These are phyloP conservation scores for Spodoptera picta DNA, from an alignment of 2,888 invertebrate species.

Conservation along the genomic window DNA sequence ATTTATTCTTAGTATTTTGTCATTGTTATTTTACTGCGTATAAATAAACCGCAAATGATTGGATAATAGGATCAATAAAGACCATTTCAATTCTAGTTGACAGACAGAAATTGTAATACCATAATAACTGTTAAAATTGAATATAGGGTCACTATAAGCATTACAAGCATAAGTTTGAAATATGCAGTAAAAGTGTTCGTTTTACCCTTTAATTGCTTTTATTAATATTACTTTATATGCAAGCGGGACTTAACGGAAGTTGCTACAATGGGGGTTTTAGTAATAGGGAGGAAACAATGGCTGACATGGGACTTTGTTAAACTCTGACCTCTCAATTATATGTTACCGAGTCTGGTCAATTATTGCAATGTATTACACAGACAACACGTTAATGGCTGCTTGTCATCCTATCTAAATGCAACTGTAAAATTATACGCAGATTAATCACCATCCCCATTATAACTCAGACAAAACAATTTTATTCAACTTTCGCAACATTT, in stretches of 20 bases:
- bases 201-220: conserved; percentile 54
- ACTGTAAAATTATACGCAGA: too few species aligned
- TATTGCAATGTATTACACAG: conserved; percentile 45
- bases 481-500: conserved; percentile 35
- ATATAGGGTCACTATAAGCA: too few species aligned
- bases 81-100: too few species aligned
- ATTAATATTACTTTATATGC: conserved; percentile 58
- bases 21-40: too few species aligned
- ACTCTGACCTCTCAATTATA: conserved; percentile 63
- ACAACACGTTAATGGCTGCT: too few species aligned
- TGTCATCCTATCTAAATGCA: too few species aligned
- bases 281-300: conserved; percentile 58
- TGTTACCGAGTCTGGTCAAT: conserved; percentile 59
- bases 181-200: conserved; percentile 22
- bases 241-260: conserved; percentile 60
- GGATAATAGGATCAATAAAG: too few species aligned
- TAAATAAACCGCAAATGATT: too few species aligned
- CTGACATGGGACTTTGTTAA: conserved; percentile 62
- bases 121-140: too few species aligned
- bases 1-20: too few species aligned
- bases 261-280: conserved; percentile 56
- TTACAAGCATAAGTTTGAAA: conserved; percentile 1
- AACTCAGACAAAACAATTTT: conserved; percentile 2
- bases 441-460: too few species aligned
- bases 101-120: too few species aligned